Percentiles rank a stretch among this genome's conserved stretches.
Evolutionary conservation across 2,888 invertebrate genomes (phyloP).

Genomic region (Thecocarcelia acutangulata): DNA sequence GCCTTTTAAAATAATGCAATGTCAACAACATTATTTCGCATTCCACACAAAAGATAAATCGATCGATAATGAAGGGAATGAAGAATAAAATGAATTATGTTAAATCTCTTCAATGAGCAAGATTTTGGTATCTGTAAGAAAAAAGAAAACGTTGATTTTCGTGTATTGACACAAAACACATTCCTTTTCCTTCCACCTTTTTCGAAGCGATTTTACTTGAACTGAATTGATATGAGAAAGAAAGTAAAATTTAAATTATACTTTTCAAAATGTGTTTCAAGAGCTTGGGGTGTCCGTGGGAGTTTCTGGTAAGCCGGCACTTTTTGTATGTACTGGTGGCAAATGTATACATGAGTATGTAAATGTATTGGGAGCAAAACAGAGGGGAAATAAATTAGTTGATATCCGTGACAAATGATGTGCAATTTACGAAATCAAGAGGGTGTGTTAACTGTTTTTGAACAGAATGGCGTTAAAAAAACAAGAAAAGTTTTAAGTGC

Average conservation of each 20-base stretch:
- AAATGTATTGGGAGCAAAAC: slow-evolving; percentile 27
- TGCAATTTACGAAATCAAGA: slow-evolving; percentile 56
- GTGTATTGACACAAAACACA: too few species aligned
- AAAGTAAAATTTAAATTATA: not conserved
- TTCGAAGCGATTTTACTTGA: too few species aligned
- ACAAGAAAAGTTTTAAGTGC: too few species aligned
- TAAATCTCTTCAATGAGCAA: not conserved
- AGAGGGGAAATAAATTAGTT: slow-evolving; percentile 39
- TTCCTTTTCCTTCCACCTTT: too few species aligned
- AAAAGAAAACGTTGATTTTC: too few species aligned
- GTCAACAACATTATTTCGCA: not conserved
- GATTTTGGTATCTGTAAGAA: not conserved
- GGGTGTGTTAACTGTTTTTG: slow-evolving; percentile 33
- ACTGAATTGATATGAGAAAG: not conserved
- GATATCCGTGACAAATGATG: slow-evolving; percentile 57
- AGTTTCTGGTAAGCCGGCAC: not conserved
- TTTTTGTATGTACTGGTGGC: not conserved
- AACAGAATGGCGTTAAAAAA: slow-evolving; percentile 6
- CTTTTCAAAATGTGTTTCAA: not conserved
- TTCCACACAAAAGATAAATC: slow-evolving; percentile 16
- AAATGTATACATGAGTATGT: slow-evolving; percentile 5
- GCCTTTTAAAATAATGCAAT: not conserved
- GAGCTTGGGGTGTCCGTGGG: not conserved
- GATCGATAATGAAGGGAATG: slow-evolving; percentile 15
- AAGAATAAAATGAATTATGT: not conserved